A percentile compares a stretch with the other conserved stretches of the same genome.
phyloP scores from a whole-genome alignment of 2,113 vertebrate species.

The Trachemys scripta region DNA sequence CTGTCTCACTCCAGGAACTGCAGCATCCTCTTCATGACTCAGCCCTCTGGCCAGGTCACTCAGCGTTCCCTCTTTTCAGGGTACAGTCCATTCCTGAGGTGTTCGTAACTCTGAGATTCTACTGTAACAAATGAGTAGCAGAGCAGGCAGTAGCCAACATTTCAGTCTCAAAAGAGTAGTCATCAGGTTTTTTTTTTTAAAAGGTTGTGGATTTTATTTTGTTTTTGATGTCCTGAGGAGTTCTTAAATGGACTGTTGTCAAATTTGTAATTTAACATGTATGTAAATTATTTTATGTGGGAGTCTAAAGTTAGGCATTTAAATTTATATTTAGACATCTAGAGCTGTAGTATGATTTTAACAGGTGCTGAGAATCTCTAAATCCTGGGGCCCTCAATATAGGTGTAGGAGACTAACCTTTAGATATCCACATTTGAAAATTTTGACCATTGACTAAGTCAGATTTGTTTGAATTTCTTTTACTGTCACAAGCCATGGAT shows the following conservation, averaged over 20 bases:
- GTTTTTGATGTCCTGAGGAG: not conserved
- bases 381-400: not conserved
- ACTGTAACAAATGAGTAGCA: not conserved
- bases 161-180: not conserved
- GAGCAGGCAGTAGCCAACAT: not conserved
- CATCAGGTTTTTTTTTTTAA: not conserved
- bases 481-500: not conserved
- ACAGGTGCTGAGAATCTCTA: not conserved
- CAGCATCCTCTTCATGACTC: not conserved
- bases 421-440: not conserved
- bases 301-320: not conserved
- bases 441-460: not conserved
- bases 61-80: not conserved
- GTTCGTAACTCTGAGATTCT: no score
- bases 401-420: not conserved
- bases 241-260: not conserved
- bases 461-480: not conserved
- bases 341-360: not conserved
- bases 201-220: not conserved
- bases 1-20: not conserved
- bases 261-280: not conserved
- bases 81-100: no score
- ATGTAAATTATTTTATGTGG: not conserved
- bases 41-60: not conserved
- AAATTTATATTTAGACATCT: not conserved